Evolutionary conservation across 1,140 invertebrate species (phyloP), one percentile per base, ranked within the genome.

Genomic region (Drosophila pruinosa): DNA sequence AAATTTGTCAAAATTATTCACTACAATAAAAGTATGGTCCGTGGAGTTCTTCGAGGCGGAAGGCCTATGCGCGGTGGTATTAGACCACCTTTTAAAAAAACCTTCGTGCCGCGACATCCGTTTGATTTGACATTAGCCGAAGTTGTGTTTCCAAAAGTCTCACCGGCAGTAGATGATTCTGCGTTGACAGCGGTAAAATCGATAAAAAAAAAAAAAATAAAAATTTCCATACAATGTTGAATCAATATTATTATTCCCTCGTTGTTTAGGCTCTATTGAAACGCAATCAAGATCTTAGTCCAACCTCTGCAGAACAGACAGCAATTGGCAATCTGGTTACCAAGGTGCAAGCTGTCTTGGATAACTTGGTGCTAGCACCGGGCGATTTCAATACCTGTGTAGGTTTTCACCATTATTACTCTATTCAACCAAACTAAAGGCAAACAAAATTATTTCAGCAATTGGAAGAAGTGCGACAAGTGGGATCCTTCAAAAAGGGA

Each of bases 401-500:
- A 93, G 95, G 97, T 96, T 15, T 58, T 1, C 8, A 22, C 8
- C 6, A 24, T 1, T 28, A 17, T n/a, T 45, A 10, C 0, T 7
- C 1, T 17, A n/a, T 3, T 48, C 0, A 12, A 34, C 5, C 5
- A 45, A 21, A 21, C 8, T 38, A 38, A 36, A n/a, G 7, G 17
- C 39, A 41, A 22, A 52, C 14, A 12, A 31, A 28, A 6, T 34
- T 1, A 4, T 64, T 43, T 80, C 86, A 98, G 97, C 97, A 99
- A 96, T 93, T 99, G 26, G 98, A 99, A 89, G 98, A 99, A 92
- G 97, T 99, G 0, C 93, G 98, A 8, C 97, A 98, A 93, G 98
- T 99, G 43, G 98, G 98, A 0, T 98, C 98, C 0, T 99, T 98
- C 85, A 99, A 99, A 91, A 99, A 99, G 92, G 98, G 98, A 0